Evolutionary conservation across 2,888 invertebrate species (phyloP), one percentile per base, ranked within the genome.

Genomic region (Coelinius sp.): DNA sequence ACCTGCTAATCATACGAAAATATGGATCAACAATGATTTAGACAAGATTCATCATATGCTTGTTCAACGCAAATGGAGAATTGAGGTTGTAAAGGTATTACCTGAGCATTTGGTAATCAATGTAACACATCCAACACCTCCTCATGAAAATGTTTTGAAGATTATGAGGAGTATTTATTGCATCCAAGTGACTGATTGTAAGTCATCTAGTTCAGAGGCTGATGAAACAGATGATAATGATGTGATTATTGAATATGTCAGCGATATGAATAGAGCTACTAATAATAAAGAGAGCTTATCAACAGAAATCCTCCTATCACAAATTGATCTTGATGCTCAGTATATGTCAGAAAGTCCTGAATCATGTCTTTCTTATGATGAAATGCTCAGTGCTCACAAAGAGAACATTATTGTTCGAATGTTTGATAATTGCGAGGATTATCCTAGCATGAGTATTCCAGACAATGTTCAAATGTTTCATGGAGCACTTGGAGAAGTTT

Each of bases 31-130:
- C 0, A 83, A 84, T 0, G 90, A 91, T 1, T 88, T 94, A 38
- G 93, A 94, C 79, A 90, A 89, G 70, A 89, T 94, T 27, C 92
- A 94, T 78, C 86, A 86, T 1, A 83, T 82, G 0, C 70, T 93
- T 1, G 91, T 93, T 0, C 91, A 91, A 49, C 90, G 91, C 75
- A 77, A 89, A 7, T 91, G 91, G 78, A 84, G 84, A 7, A 85
- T 94, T 0, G 89, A 89, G 41, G 81, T 91, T 2, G 80, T 86
- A 4, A 7, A 35, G 0, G 8, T 8, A 44, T 17, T 2, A 6
- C 14, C 27, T 0, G 68, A 41, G 6, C 27, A 44, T 17, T 31
- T 20, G 3, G 17, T 14, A 2, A n/a, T 69, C 2, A 10, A 0
- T 14, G 6, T 69, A 5, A 17, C n/a, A 5, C 35, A 22, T 31